A percentile compares a stretch with the other conserved stretches of the same genome.
These are phyloP conservation scores for Acropternis orthonyx DNA, from an alignment of 2,797 vertebrate genomes.

Conservation along the genomic window DNA sequence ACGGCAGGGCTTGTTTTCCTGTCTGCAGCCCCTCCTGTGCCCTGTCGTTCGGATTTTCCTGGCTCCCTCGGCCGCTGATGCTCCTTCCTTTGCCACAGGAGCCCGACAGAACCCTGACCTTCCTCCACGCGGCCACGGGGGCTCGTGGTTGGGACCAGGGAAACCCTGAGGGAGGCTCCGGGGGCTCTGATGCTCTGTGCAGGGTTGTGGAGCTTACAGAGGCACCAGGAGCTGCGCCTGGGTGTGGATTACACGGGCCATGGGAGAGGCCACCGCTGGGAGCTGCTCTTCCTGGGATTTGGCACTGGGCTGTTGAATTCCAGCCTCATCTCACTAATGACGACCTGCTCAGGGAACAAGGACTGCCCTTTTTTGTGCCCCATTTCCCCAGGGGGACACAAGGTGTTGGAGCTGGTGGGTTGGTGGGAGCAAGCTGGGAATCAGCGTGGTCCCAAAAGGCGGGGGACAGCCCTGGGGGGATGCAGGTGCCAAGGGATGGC, in stretches of 20 bases:
- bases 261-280: neutral
- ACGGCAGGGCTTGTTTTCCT: neutral
- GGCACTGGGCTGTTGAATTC: neutral
- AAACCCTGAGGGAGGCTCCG: rapidly evolving
- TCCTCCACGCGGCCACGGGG: rapidly evolving
- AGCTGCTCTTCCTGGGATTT: neutral
- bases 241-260: rapidly evolving
- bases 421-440: neutral
- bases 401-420: neutral
- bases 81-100: rapidly evolving
- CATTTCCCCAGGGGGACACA: neutral
- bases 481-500: neutral
- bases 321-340: neutral
- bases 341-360: neutral
- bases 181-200: neutral
- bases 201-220: neutral
- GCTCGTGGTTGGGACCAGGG: neutral
- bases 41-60: neutral
- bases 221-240: neutral
- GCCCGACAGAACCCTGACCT: neutral
- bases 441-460: rapidly evolving
- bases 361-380: neutral
- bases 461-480: neutral
- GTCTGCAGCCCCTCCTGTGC: neutral
- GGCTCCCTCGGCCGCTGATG: neutral